These are phyloP conservation scores for Drosophila lowei DNA, from an alignment of 1,140 invertebrate species.

Conservation along the genomic window DNA sequence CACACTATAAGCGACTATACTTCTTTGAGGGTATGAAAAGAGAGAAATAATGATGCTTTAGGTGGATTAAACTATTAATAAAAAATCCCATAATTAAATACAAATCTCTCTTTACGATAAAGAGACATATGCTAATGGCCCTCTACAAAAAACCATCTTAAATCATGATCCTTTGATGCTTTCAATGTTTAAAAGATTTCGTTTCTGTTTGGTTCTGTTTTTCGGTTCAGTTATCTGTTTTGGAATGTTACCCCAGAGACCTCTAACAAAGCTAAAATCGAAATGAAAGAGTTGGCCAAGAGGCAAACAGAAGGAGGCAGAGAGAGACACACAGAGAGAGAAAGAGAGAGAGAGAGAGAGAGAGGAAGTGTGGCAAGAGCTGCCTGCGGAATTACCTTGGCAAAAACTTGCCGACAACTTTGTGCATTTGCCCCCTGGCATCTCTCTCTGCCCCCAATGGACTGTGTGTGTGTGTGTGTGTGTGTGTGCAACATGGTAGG, in stretches of 20 bases:
- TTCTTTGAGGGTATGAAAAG: too few relatives aligned
- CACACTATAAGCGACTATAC: too few relatives aligned
- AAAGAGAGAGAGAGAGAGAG: neutral
- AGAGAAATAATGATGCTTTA: too few relatives aligned
- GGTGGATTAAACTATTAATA: too few relatives aligned
- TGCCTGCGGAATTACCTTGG: conserved; percentile 56
- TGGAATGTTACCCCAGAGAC: conserved; percentile 68
- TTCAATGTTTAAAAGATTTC: conserved; percentile 59
- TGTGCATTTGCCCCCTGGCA: conserved; percentile 46
- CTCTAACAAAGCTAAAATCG: conserved; percentile 45
- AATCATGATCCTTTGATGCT: conserved; percentile 23
- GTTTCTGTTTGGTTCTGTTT: conserved; percentile 46
- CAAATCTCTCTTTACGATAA: too few relatives aligned
- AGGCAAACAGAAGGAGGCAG: too few relatives aligned
- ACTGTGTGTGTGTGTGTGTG: conserved; percentile 7
- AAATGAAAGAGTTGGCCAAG: conserved; percentile 6
- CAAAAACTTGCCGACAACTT: conserved; percentile 71
- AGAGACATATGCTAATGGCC: too few relatives aligned
- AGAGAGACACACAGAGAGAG: neutral
- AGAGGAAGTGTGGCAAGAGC: conserved; percentile 41
- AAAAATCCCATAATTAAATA: too few relatives aligned
- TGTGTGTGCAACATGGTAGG: conserved; percentile 58
- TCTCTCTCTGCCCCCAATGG: conserved; percentile 11
- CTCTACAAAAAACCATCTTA: conserved; percentile 15
- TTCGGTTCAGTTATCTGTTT: conserved; percentile 53